Evolutionary conservation across 2,797 vertebrate genomes (phyloP), one percentile per base, ranked within the genome.

Genomic region (Apogon talboti): DNA sequence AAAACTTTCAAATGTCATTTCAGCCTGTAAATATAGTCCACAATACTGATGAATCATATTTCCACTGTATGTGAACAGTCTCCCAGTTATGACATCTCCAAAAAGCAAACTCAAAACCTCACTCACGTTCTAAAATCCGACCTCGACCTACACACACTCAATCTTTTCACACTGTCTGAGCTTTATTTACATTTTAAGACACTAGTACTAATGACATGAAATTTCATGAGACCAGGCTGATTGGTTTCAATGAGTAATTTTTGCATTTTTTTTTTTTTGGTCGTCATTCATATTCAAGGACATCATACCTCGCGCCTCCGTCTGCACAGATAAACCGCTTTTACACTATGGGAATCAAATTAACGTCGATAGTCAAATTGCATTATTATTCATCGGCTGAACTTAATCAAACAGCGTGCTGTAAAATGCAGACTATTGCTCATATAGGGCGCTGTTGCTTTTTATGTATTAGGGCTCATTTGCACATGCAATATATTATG

Each of bases 401-500:
- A 74, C n/a, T 80, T 41, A 53, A 47, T 78, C 45, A 66, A 60
- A 43, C 60, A 66, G 62, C 55, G 30, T 48, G 51, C 45, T 13
- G 6, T 30, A 50, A 70, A 66, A 62, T 30, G 37, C 30, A 65
- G 14, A 48, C 48, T 60, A 42, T 19, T 47, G 12, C 52, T 33
- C 14, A 8, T 66, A 14, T 24, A 19, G 18, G 15, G 47, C 35
- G 45, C 10, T 63, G 56, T 18, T 63, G 45, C 35, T 52, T 55
- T 69, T 50, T 40, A 53, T 45, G 30, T 44, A 44, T 46, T 14
- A 11, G 24, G 11, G 57, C 74, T 88, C 43, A 86, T 88, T 89
- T 85, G 79, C 86, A 86, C 74, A 74, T 74, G 81, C 61, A 67
- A 87, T 85, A 66, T 42, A 84, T 81, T 78, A 78, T 69, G 35